phyloP scores from a whole-genome alignment of 2,888 invertebrate genomes.

The Apamea monoglypha region DNA sequence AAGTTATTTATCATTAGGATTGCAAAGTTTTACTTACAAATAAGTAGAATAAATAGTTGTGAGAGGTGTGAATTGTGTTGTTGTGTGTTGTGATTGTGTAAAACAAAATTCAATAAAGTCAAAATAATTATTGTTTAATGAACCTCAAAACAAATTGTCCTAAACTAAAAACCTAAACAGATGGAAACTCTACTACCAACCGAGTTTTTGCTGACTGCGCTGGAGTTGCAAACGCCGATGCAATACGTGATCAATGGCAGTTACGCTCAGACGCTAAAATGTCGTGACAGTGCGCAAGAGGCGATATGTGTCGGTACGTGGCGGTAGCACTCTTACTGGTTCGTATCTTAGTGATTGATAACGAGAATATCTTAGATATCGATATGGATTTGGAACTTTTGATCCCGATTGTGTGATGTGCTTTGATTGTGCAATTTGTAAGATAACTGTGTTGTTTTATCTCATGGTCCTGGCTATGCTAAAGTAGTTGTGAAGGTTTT shows the following conservation, averaged over 20 bases:
- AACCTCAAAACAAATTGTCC: slow-evolving; percentile 27
- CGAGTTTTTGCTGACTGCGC: slow-evolving; percentile 67
- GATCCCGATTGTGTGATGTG: slow-evolving; percentile 1
- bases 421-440: slow-evolving; percentile 15
- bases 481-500: background rate
- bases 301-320: slow-evolving; percentile 82
- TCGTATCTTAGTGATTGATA: slow-evolving; percentile 73
- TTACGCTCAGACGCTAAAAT: slow-evolving; percentile 73
- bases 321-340: slow-evolving; percentile 78
- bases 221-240: slow-evolving; percentile 54
- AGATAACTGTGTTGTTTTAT: background rate
- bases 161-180: background rate
- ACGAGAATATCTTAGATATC: slow-evolving; percentile 37
- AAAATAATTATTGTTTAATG: background rate
- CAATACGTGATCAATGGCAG: slow-evolving; percentile 75
- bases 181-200: slow-evolving; percentile 51
- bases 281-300: slow-evolving; percentile 72
- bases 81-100: too few species aligned
- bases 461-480: background rate
- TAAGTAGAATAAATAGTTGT: too few species aligned
- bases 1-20: too few species aligned
- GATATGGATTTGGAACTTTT: slow-evolving; percentile 17
- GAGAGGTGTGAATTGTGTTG: too few species aligned
- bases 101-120: too few species aligned
- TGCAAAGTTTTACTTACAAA: too few species aligned